Evolutionary conservation across 2,888 invertebrate species (phyloP).

Genomic region (Pelosia muscerda): DNA sequence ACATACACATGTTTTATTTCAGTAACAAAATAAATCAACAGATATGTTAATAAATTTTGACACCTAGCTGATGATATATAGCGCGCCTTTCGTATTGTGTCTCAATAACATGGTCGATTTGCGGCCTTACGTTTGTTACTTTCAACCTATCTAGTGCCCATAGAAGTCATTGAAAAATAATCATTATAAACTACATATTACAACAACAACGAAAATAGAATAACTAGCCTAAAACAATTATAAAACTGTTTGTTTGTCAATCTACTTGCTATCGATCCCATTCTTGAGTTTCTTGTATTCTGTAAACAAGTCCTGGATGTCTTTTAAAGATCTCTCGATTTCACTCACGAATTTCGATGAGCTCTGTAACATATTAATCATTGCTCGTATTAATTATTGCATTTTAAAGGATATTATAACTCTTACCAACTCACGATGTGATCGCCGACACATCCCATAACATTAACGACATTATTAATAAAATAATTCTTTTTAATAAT

Average conservation of each 20-base stretch:
- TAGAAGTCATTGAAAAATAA: conserved; percentile 33
- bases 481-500: no score
- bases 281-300: conserved; percentile 85
- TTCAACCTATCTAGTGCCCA: background rate
- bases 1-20: no score
- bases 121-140: background rate
- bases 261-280: conserved; percentile 61
- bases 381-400: background rate
- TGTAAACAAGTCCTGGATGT: conserved; percentile 90
- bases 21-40: no score
- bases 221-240: conserved; percentile 52
- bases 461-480: no score
- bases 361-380: conserved; percentile 87
- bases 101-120: background rate
- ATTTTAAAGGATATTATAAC: background rate
- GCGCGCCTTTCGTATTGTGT: background rate
- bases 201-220: conserved; percentile 55
- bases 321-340: conserved; percentile 90
- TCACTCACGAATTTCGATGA: conserved; percentile 92
- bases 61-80: background rate
- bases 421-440: background rate
- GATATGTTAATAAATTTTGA: no score
- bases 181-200: conserved; percentile 54
- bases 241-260: conserved; percentile 20
- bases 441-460: background rate